Evolutionary conservation across 1,140 invertebrate genomes (phyloP).

Genomic region (Varroa destructor): DNA sequence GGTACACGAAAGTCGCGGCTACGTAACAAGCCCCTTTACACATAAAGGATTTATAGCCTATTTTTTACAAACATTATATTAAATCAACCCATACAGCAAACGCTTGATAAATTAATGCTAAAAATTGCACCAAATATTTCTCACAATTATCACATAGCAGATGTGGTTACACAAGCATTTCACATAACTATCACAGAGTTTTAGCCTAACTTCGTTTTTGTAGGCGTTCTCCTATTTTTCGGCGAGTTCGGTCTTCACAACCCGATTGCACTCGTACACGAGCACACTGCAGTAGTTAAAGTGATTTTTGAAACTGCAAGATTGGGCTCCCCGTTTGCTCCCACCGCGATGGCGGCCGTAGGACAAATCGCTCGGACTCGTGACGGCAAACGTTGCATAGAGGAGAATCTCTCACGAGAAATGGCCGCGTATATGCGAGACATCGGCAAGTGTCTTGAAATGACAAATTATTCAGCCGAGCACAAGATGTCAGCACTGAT

Average conservation of each 20-base stretch:
- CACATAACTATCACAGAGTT: no score
- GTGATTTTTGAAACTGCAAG: neutral
- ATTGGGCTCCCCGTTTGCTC: no score
- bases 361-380: neutral
- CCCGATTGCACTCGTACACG: neutral
- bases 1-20: no score
- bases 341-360: neutral
- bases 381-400: conserved; percentile 7
- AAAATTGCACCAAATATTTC: no score
- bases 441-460: neutral
- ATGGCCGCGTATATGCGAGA: neutral
- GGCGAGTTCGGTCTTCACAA: neutral
- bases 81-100: no score
- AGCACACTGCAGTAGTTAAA: conserved; percentile 6
- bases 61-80: no score
- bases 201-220: neutral
- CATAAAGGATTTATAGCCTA: no score
- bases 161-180: no score
- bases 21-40: no score
- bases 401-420: neutral
- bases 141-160: no score
- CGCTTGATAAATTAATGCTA: no score
- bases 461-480: neutral
- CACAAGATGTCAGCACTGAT: neutral
- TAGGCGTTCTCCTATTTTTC: conserved; percentile 9